Conservation (phyloP, 2,113 vertebrate species). For the Oncorhynchus kisutch region DNA sequence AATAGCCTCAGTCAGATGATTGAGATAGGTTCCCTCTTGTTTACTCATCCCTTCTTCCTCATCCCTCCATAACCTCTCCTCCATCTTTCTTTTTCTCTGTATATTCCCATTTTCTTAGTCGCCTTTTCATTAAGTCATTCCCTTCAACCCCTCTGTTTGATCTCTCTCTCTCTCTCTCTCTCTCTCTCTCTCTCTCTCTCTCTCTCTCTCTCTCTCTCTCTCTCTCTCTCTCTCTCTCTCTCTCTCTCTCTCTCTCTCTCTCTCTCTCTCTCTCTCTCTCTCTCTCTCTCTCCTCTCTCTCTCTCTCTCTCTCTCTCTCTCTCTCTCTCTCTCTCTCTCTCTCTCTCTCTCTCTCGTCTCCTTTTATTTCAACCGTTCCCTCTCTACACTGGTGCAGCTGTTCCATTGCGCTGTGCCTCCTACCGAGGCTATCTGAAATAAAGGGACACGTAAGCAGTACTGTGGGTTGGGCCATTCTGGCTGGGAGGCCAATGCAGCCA, state of each 20-base stretch:
- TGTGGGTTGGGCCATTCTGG: no score
- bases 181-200: not conserved
- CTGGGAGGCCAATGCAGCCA: no score
- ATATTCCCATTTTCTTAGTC: no score
- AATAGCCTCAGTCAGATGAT: slow-evolving; percentile 69
- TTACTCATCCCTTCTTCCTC: slow-evolving; percentile 5
- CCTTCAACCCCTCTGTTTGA: no score
- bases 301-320: not conserved
- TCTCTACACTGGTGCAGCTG: not conserved
- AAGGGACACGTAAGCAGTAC: no score
- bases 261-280: slow-evolving; percentile 11
- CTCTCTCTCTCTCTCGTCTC: not conserved
- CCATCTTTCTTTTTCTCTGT: slow-evolving; percentile 11
- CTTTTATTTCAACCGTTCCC: slow-evolving; percentile 2
- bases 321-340: no score
- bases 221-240: no score
- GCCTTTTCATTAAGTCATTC: no score
- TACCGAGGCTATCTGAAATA: no score
- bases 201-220: not conserved
- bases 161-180: slow-evolving; percentile 7
- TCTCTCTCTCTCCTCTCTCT: not conserved
- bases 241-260: no score
- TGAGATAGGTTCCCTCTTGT: slow-evolving; percentile 27
- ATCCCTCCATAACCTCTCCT: not conserved
- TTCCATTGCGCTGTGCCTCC: no score